A percentile compares a stretch with the other conserved stretches of the same genome.
Conservation (phyloP, 1,140 invertebrate species). For the Scaptomyza hsui region DNA sequence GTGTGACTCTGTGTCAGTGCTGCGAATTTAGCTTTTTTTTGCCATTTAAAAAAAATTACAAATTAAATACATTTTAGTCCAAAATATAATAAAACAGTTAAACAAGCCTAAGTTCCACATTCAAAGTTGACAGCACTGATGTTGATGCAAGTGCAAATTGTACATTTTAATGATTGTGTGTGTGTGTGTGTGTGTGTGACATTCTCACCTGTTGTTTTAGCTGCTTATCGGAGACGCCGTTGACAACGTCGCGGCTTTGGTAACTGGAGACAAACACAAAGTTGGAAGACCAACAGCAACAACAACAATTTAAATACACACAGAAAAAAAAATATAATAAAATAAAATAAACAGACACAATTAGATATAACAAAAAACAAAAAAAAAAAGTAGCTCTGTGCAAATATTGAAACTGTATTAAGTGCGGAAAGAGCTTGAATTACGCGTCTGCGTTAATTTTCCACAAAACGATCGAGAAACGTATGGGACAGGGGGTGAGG, state of each 20-base stretch:
- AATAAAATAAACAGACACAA: slow-evolving; percentile 12
- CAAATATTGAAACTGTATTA: slow-evolving; percentile 36
- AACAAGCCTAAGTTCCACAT: neutral
- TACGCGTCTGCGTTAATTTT: slow-evolving; percentile 31
- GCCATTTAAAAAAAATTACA: too few relatives aligned
- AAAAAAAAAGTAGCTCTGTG: neutral
- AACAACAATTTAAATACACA: slow-evolving; percentile 17
- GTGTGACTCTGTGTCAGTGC: neutral
- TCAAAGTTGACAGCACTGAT: neutral
- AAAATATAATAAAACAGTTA: too few relatives aligned
- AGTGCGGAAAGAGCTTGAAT: slow-evolving; percentile 41
- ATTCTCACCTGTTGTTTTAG: slow-evolving; percentile 48
- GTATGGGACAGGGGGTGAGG: slow-evolving; percentile 4
- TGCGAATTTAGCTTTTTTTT: neutral
- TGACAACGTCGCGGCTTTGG: slow-evolving; percentile 54
- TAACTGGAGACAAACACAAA: slow-evolving; percentile 60
- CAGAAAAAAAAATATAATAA: neutral
- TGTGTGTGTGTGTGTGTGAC: neutral
- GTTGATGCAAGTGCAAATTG: neutral
- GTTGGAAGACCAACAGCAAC: slow-evolving; percentile 8
- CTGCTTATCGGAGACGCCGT: slow-evolving; percentile 32
- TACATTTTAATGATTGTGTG: neutral
- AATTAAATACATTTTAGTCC: too few relatives aligned
- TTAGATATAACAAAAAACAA: neutral
- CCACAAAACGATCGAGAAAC: slow-evolving; percentile 18